Conservation (phyloP, 2,888 invertebrate species). For the Acleris sparsana region DNA sequence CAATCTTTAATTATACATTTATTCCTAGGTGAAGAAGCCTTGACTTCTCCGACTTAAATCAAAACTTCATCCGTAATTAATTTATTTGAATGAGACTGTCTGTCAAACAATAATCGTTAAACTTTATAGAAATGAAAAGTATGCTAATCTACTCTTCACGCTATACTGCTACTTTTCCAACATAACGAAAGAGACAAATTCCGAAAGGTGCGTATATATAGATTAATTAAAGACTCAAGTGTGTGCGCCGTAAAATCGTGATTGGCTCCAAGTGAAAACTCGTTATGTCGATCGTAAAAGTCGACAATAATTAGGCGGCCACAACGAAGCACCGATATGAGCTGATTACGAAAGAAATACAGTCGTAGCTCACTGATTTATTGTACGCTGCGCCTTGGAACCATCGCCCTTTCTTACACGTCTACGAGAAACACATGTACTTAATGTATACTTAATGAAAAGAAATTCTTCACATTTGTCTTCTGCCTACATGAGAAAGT, state of each 20-base stretch:
- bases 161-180: background rate
- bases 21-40: no score
- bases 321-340: slow-evolving; percentile 79
- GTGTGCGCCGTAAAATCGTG: slow-evolving; percentile 76
- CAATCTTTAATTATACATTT: no score
- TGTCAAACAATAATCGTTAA: no score
- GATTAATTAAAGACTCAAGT: slow-evolving; percentile 74
- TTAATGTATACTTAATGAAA: slow-evolving; percentile 69
- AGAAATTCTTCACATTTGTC: slow-evolving; percentile 69
- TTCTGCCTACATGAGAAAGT: slow-evolving; percentile 55
- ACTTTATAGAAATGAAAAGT: no score
- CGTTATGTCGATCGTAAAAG: slow-evolving; percentile 81
- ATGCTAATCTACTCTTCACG: background rate
- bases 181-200: slow-evolving; percentile 22
- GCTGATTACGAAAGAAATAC: slow-evolving; percentile 83
- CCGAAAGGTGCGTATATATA: slow-evolving; percentile 35
- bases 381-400: slow-evolving; percentile 62
- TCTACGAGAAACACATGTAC: slow-evolving; percentile 54
- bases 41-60: no score
- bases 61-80: no score
- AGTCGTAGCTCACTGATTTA: slow-evolving; percentile 79
- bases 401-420: slow-evolving; percentile 64
- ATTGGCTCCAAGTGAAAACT: slow-evolving; percentile 82
- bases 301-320: slow-evolving; percentile 82
- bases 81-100: no score